A percentile compares a stretch with the other conserved stretches of the same genome.
These are phyloP conservation scores for Sycophila texana DNA, from an alignment of 2,888 invertebrate species.

Conservation along the genomic window DNA sequence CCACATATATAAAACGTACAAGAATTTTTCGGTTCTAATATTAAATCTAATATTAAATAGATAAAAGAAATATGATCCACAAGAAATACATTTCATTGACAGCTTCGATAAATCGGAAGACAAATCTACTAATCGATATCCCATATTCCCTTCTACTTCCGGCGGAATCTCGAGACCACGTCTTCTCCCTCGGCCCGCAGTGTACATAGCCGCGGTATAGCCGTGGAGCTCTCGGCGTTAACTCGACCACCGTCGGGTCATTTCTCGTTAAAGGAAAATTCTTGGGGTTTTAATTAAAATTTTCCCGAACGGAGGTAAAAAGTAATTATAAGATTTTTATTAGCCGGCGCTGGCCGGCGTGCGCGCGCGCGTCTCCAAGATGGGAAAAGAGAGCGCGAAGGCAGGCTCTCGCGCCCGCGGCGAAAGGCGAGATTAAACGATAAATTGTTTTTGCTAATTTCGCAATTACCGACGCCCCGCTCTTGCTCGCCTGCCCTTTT, in stretches of 20 bases:
- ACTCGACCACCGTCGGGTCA: conserved; percentile 48
- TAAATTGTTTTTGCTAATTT: conserved; percentile 70
- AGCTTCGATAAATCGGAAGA: conserved; percentile 42
- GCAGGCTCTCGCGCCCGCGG: conserved; percentile 54
- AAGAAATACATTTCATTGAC: neutral
- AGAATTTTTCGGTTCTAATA: too few relatives aligned
- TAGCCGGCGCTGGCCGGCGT: conserved; percentile 55
- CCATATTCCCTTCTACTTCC: neutral
- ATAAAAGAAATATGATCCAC: too few relatives aligned
- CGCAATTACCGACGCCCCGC: conserved; percentile 63
- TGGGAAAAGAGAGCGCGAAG: conserved; percentile 47
- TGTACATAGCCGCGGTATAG: neutral
- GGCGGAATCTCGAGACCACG: neutral
- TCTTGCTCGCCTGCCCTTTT: conserved; percentile 33
- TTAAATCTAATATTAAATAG: too few relatives aligned
- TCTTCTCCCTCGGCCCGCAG: neutral
- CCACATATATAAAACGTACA: too few relatives aligned
- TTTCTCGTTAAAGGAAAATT: conserved; percentile 63
- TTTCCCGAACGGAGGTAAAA: conserved; percentile 69
- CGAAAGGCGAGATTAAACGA: conserved; percentile 67
- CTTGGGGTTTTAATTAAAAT: conserved; percentile 70
- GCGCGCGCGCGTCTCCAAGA: conserved; percentile 46
- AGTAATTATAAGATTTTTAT: conserved; percentile 72
- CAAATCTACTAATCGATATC: conserved; percentile 43
- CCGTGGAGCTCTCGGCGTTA: conserved; percentile 3